Base-by-base conservation (phyloP, 2,113 vertebrate species). In the Crotalus helleri region DNA sequence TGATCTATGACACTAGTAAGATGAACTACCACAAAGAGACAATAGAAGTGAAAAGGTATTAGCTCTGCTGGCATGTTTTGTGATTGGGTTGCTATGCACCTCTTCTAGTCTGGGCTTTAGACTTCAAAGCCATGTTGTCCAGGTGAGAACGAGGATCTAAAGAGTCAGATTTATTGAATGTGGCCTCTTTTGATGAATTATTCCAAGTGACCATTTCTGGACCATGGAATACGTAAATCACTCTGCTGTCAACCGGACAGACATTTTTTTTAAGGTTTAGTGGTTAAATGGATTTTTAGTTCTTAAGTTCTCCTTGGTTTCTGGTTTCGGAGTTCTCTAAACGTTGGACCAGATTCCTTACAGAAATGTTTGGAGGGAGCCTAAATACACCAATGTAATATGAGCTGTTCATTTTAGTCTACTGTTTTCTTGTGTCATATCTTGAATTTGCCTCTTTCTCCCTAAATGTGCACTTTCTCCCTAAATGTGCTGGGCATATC, bases 41-140 rank as follows among this genome's bases (percentile, higher is more conserved):
- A 85, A 90, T 87, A 3, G 46, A 3, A 93, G 17, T 0, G 33
- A 21, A 4, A 74, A 85, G 39, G 33, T 7, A 61, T 90, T 89
- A 19, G 57, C n/a, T 57, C 44, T n/a, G 46, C 54, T 5, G n/a
- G 94, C 29, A 91, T n/a, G 23, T 88, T 85, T 19, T 12, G 3
- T 2, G 0, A 3, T 87, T 29, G 39, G 5, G 0, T 0, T n/a
- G 59, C 91, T 54, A 1, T 10, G 23, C 49, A 87, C 10, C 53
- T 92, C 0, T 26, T 12, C 44, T 26, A 85, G 54, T n/a, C 21
- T 54, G 85, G 13, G 51, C 10, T 12, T 26, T 1, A 0, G 0
- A 23, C 19, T 95, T 91, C 61, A 74, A 92, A 33, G 90, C 33
- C 19, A 61, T 23, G 3, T 13, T 92, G 6, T 29, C 81, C 29